These are phyloP conservation scores for Trachelus stipa DNA, from an alignment of 2,888 invertebrate species.

Conservation along the genomic window DNA sequence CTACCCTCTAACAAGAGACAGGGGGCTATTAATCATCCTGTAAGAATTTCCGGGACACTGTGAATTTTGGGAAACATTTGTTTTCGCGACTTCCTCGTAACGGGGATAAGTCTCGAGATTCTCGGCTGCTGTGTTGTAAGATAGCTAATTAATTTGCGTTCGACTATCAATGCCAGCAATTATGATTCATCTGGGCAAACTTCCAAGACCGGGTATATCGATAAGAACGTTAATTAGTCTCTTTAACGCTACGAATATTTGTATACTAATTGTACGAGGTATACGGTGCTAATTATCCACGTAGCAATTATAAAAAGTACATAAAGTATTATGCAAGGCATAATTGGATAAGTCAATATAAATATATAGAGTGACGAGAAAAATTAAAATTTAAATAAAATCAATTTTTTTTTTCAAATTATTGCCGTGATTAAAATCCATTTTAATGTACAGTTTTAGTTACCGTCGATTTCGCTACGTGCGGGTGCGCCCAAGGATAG, in stretches of 20 bases:
- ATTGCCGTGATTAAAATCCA: background rate
- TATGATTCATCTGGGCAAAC: background rate
- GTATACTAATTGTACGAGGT: background rate
- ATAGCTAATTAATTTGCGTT: background rate
- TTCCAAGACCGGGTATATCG: background rate
- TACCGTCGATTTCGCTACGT: background rate
- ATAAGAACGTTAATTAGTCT: background rate
- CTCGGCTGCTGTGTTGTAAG: background rate
- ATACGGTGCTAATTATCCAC: background rate
- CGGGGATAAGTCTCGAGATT: background rate
- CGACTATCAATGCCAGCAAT: background rate
- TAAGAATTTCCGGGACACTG: background rate
- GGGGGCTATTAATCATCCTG: background rate
- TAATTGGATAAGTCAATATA: no score
- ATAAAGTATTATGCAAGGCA: background rate
- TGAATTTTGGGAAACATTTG: background rate
- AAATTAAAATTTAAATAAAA: background rate
- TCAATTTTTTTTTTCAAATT: background rate
- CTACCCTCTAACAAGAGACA: background rate
- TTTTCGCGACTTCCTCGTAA: background rate
- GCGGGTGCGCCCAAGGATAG: background rate
- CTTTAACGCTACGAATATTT: background rate
- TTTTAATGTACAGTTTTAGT: background rate
- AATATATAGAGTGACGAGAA: no score
- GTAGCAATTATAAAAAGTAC: background rate